phyloP scores from a whole-genome alignment of 2,888 invertebrate species.

The Neoascia interrupta region DNA sequence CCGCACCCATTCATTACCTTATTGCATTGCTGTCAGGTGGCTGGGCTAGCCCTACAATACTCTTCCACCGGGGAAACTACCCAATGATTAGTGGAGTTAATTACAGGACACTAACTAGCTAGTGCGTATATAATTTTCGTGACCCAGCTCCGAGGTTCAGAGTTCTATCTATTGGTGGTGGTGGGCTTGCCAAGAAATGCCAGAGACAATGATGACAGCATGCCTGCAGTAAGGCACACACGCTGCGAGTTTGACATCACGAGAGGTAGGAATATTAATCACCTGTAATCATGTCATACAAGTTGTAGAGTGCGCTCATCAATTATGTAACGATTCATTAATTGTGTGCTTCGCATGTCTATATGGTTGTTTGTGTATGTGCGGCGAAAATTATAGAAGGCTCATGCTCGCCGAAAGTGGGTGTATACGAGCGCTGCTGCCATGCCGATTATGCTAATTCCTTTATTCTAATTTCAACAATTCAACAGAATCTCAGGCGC shows the following conservation, averaged over 20 bases:
- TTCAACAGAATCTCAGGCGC: no score
- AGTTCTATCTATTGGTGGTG: slow-evolving; percentile 39
- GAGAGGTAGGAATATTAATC: slow-evolving; percentile 63
- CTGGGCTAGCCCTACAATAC: slow-evolving; percentile 18
- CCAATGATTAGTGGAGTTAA: slow-evolving; percentile 52
- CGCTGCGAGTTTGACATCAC: slow-evolving; percentile 43
- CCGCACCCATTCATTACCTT: background rate
- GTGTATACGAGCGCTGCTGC: background rate
- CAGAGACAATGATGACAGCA: slow-evolving; percentile 20
- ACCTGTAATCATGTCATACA: slow-evolving; percentile 68
- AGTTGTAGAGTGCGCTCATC: slow-evolving; percentile 66
- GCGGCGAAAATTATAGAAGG: background rate
- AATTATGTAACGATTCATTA: slow-evolving; percentile 67
- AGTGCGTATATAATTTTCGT: slow-evolving; percentile 45
- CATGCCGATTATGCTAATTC: background rate
- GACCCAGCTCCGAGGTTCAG: slow-evolving; percentile 43
- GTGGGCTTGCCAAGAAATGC: slow-evolving; percentile 20
- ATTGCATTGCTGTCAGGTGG: background rate
- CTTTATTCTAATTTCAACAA: no score
- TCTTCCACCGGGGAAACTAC: background rate
- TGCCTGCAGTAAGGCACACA: background rate
- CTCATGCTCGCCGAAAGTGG: background rate
- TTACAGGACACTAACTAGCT: slow-evolving; percentile 43
- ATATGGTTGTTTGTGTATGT: no score
- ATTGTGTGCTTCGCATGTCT: slow-evolving; percentile 8